Percentiles rank a stretch among this genome's conserved stretches.
Conservation (phyloP, 2,797 vertebrate species). For the Chanos chanos region DNA sequence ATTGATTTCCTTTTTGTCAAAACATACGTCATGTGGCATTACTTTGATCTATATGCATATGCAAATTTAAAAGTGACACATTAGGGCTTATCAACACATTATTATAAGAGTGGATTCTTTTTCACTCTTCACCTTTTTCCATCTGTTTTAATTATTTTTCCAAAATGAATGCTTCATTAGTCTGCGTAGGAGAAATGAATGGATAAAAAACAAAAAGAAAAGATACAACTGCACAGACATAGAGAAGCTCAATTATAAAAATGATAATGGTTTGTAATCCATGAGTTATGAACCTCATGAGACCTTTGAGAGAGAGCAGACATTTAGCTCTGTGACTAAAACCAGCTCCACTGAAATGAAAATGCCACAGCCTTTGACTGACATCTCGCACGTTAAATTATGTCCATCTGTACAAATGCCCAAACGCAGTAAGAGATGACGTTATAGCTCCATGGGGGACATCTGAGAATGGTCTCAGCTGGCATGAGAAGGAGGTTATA, state of each 20-base stretch:
- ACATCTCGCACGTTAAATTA: slow-evolving; percentile 1
- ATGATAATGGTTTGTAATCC: slow-evolving; percentile 45
- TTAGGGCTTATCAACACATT: too few relatives aligned
- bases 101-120: background rate
- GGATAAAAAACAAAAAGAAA: slow-evolving; percentile 33
- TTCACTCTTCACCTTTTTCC: background rate
- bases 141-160: slow-evolving; percentile 43
- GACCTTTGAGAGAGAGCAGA: background rate
- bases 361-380: slow-evolving; percentile 6
- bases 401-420: too few relatives aligned
- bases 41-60: background rate
- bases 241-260: slow-evolving; percentile 47
- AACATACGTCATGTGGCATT: too few relatives aligned
- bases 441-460: too few relatives aligned
- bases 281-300: slow-evolving; percentile 36
- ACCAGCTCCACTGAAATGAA: background rate
- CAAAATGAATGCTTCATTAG: slow-evolving; percentile 28
- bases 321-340: too few relatives aligned
- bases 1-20: too few relatives aligned
- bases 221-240: slow-evolving; percentile 44
- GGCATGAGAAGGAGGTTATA: too few relatives aligned
- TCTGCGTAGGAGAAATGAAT: slow-evolving; percentile 25
- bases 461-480: too few relatives aligned
- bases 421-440: too few relatives aligned
- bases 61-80: background rate